These are phyloP conservation scores for Cephalopachus bancanus DNA, from an alignment of 2,797 vertebrate species.

Conservation along the genomic window DNA sequence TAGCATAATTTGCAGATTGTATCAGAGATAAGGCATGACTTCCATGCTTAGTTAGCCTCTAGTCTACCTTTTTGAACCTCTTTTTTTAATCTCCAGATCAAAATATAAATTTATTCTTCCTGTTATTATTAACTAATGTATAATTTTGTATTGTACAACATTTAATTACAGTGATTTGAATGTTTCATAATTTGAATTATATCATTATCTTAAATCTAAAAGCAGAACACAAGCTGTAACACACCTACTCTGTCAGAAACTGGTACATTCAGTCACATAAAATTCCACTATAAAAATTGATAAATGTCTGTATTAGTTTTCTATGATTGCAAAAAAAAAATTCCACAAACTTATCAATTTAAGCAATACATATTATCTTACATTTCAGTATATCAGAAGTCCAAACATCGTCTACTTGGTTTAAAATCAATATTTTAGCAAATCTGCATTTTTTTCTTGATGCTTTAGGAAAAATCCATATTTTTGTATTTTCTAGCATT, in stretches of 20 bases:
- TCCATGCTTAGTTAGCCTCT: background rate
- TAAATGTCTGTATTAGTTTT: background rate
- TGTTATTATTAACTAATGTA: background rate
- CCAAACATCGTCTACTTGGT: background rate
- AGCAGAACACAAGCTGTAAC: background rate
- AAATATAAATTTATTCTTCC: background rate
- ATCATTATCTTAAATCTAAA: background rate
- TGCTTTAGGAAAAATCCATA: background rate
- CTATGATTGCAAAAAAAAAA: background rate
- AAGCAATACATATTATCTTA: background rate
- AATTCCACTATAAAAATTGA: background rate
- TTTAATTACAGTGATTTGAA: background rate
- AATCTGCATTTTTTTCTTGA: background rate
- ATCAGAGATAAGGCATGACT: background rate
- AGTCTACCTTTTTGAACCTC: background rate
- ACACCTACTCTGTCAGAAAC: background rate
- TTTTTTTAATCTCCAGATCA: background rate
- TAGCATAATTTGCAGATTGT: background rate
- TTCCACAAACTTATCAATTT: background rate
- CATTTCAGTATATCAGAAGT: background rate
- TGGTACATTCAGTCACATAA: background rate
- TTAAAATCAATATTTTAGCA: background rate
- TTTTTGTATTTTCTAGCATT: background rate
- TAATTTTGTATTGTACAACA: background rate
- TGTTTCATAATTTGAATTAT: background rate